These are phyloP conservation scores for Sitta carolinensis DNA, from an alignment of 2,797 vertebrate genomes.

Conservation along the genomic window DNA sequence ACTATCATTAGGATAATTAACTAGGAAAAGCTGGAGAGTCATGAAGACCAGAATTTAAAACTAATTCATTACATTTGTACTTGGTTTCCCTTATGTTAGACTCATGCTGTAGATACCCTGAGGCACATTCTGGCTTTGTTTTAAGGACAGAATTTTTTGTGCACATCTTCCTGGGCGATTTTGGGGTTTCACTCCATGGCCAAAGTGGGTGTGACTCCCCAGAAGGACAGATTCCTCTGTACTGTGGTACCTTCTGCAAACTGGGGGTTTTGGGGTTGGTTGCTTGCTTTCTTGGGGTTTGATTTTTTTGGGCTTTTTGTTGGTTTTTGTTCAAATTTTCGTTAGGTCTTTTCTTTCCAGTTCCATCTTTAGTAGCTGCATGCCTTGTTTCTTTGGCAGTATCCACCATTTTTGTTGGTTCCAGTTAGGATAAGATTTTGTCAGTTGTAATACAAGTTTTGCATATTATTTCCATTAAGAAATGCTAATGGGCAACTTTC, in stretches of 20 bases:
- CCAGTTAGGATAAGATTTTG: background rate
- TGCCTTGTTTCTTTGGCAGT: background rate
- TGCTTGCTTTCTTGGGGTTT: too few species aligned
- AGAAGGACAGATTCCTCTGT: background rate
- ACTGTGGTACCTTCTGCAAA: fast-evolving
- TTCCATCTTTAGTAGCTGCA: background rate
- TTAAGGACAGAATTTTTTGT: background rate
- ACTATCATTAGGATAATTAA: background rate
- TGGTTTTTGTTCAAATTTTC: background rate
- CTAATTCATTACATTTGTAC: background rate
- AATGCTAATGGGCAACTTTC: background rate
- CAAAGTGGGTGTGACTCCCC: background rate
- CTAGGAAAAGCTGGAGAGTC: background rate
- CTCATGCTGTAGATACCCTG: background rate
- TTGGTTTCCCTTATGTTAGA: background rate
- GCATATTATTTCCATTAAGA: background rate
- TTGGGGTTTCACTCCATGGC: background rate
- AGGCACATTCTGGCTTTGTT: background rate
- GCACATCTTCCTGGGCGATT: fast-evolving
- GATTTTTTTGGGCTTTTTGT: background rate
- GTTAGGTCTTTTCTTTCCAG: background rate
- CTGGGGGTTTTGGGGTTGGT: background rate
- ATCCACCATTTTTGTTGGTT: background rate
- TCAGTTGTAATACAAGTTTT: background rate
- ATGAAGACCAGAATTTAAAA: background rate